A percentile compares a stretch with the other conserved stretches of the same genome.
Evolutionary conservation across 2,797 vertebrate genomes (phyloP).

Genomic region (Centropyge bicolor): DNA sequence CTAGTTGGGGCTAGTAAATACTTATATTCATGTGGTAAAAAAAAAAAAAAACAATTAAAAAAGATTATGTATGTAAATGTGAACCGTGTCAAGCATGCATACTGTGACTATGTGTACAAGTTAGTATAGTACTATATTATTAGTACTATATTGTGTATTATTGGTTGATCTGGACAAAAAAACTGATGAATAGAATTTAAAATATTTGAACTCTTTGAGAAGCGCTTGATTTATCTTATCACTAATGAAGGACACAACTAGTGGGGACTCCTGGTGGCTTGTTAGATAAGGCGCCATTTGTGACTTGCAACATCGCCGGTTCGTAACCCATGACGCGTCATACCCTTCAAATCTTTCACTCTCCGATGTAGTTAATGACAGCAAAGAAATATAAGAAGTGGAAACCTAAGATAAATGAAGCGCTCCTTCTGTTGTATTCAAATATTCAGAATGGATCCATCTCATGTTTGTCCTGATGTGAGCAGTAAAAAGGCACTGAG

Average conservation of each 20-base stretch:
- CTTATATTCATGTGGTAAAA: slow-evolving; percentile 12
- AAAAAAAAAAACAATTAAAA: slow-evolving; percentile 29
- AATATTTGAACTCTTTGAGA: slow-evolving; percentile 55
- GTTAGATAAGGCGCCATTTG: slow-evolving; percentile 7
- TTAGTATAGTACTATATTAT: slow-evolving; percentile 54
- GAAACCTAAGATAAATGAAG: slow-evolving; percentile 51
- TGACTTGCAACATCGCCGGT: slow-evolving; percentile 8
- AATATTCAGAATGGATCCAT: slow-evolving; percentile 61
- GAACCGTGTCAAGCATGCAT: slow-evolving; percentile 48
- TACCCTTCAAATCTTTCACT: slow-evolving; percentile 1
- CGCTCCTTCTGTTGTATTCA: slow-evolving; percentile 21
- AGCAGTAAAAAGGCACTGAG: slow-evolving; percentile 81
- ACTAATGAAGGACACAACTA: slow-evolving; percentile 14
- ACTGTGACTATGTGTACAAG: slow-evolving; percentile 49
- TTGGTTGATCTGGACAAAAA: slow-evolving; percentile 55
- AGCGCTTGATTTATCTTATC: slow-evolving; percentile 47
- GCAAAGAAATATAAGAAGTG: slow-evolving; percentile 1
- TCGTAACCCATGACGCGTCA: slow-evolving; percentile 40
- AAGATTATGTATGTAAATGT: slow-evolving; percentile 42
- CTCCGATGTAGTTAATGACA: neutral
- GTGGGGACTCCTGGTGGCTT: neutral
- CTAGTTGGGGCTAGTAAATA: slow-evolving; percentile 6
- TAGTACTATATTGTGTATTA: slow-evolving; percentile 55
- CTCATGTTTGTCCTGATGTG: slow-evolving; percentile 62
- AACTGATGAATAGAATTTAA: slow-evolving; percentile 44